Evolutionary conservation across 2,888 invertebrate species (phyloP), one percentile per base, ranked within the genome.

Genomic region (Pristionchus maxplancki): DNA sequence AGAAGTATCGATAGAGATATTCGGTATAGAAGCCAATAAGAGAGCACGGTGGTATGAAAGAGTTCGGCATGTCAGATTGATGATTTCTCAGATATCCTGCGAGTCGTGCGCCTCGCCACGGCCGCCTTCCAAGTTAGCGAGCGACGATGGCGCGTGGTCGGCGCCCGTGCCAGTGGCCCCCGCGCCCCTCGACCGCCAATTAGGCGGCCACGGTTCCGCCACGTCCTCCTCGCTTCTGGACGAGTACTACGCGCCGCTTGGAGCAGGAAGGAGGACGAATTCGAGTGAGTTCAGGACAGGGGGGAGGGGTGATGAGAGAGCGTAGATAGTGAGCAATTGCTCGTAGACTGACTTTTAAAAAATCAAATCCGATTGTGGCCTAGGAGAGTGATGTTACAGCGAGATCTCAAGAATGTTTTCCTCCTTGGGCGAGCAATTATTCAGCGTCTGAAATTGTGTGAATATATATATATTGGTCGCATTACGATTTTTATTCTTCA

Each of bases 81-180:
- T 40, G 3, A 11, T 50, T 9, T 83, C 53, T 13, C 71, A 87
- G 86, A 15, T 87, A 44, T 87, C 86, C 20, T 71, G 71, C 17
- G 86, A 87, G n/a, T 37, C 50, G 34, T 44, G 44, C 40, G 34
- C 86, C 28, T 87, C 86, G 6, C 37, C 86, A 5, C 86, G 86
- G 1, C 86, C 71, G 9, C 86, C 86, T 4, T 87, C 86, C 50
- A 67, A 31, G 31, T 50, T 87, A 71, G 81, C 31, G 31, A 31
- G 37, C 34, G 58, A 58, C 58, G 58, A 82, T 17, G n/a, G n/a
- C 11, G 17, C 28, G 17, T 83, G 50, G 50, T 31, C 64, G 24
- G 85, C 85, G n/a, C 85, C 85, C 15, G 64, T 64, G 17, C 85
- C 62, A 13, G 85, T 85, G n/a, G 58, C 85, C 1, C 62, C 44